These are phyloP conservation scores for Pogona vitticeps DNA, from an alignment of 2,113 vertebrate species.

Conservation along the genomic window DNA sequence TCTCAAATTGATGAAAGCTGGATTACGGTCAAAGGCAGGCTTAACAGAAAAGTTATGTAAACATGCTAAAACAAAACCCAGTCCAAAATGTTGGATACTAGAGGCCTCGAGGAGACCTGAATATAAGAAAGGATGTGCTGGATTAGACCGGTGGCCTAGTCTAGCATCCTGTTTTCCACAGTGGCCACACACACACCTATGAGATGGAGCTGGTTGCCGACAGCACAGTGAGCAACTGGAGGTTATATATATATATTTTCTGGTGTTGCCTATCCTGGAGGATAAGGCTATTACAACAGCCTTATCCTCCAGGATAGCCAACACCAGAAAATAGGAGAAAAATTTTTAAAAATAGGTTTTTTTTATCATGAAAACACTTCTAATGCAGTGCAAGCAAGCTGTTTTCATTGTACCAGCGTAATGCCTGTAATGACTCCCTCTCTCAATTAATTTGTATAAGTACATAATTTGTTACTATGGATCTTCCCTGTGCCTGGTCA, in stretches of 20 bases:
- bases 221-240: neutral
- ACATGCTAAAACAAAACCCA: neutral
- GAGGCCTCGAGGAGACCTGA: neutral
- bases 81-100: neutral
- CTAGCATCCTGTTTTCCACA: no score
- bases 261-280: no score
- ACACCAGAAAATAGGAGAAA: neutral
- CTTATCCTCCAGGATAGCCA: neutral
- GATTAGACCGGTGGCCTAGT: no score
- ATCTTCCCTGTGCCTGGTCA: neutral
- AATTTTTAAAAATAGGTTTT: neutral
- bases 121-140: no score
- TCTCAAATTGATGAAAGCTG: no score
- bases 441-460: slow-evolving; percentile 16
- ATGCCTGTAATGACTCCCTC: neutral
- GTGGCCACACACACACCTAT: no score
- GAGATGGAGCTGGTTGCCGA: no score
- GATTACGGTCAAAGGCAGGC: no score
- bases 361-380: neutral
- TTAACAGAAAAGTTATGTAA: no score
- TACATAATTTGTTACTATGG: neutral
- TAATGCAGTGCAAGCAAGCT: neutral
- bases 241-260: no score
- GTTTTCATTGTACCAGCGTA: neutral
- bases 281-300: neutral